phyloP scores from a whole-genome alignment of 2,797 vertebrate genomes.

The Hyperoplus immaculatus region DNA sequence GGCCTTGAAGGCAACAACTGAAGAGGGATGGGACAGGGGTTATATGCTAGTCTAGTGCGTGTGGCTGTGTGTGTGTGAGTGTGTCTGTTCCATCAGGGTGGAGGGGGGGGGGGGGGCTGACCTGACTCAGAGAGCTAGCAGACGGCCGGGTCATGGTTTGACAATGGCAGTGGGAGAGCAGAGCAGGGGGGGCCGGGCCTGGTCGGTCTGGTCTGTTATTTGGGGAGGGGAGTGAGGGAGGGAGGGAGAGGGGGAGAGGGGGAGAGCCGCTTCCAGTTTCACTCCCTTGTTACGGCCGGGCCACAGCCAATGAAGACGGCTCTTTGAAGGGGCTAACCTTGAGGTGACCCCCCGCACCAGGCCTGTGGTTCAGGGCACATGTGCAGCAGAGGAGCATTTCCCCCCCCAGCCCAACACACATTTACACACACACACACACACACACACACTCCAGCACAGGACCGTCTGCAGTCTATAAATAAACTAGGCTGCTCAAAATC shows the following conservation, averaged over 20 bases:
- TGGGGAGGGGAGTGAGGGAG: constrained; percentile 58
- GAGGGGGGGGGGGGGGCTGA: constrained; percentile 36
- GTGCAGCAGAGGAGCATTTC: constrained; percentile 55
- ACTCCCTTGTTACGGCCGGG: constrained; percentile 72
- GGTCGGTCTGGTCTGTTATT: constrained; percentile 66
- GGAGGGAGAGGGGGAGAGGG: constrained; percentile 44
- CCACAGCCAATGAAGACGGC: constrained; percentile 75
- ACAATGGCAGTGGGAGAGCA: constrained; percentile 74
- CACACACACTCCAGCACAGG: constrained; percentile 22
- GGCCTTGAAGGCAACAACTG: constrained; percentile 57
- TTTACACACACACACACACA: constrained; percentile 23
- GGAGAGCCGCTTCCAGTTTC: constrained; percentile 71
- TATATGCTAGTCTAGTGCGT: constrained; percentile 43
- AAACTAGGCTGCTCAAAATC: constrained; percentile 71
- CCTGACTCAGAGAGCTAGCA: constrained; percentile 75
- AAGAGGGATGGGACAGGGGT: constrained; percentile 53
- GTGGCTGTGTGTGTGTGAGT: constrained; percentile 34
- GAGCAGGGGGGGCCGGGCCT: constrained; percentile 40
- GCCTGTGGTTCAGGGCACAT: constrained; percentile 77
- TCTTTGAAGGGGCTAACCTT: constrained; percentile 82
- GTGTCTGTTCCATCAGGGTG: background rate
- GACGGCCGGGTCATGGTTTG: constrained; percentile 68
- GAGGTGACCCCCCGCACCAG: constrained; percentile 73
- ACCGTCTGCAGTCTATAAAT: constrained; percentile 77
- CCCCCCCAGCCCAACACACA: constrained; percentile 34